A percentile compares a stretch with the other conserved stretches of the same genome.
phyloP scores from a whole-genome alignment of 2,888 invertebrate genomes.

The Electrophaes corylata region DNA sequence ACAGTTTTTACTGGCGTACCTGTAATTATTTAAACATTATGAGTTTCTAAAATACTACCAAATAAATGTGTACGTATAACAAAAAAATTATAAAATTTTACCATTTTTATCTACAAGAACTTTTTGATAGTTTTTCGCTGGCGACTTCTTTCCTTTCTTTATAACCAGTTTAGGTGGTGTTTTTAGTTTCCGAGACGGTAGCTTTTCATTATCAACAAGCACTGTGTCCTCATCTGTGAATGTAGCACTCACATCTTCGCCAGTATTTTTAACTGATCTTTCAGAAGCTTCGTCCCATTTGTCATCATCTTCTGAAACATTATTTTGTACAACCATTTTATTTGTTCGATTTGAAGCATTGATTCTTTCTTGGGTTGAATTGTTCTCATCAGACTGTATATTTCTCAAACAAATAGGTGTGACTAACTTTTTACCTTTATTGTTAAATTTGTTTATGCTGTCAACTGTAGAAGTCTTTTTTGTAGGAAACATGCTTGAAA shows the following conservation, averaged over 20 bases:
- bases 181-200: background rate
- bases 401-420: too few species aligned
- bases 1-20: slow-evolving; percentile 36
- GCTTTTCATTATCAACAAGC: background rate
- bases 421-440: too few species aligned
- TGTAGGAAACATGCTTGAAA: too few species aligned
- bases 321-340: too few species aligned
- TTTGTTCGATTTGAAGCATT: too few species aligned
- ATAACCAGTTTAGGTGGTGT: slow-evolving; percentile 5
- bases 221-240: background rate
- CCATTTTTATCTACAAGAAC: slow-evolving; percentile 22
- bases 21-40: slow-evolving; percentile 32
- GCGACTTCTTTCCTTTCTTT: slow-evolving; percentile 12
- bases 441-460: too few species aligned
- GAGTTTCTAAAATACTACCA: background rate
- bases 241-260: background rate
- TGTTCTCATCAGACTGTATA: too few species aligned
- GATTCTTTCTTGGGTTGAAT: too few species aligned
- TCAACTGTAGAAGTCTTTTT: too few species aligned
- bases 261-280: background rate
- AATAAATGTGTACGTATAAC: background rate
- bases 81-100: background rate
- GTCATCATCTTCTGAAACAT: background rate
- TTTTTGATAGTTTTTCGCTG: slow-evolving; percentile 4
- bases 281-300: background rate